Conservation (phyloP, 2,113 vertebrate species). For the Synchiropus splendidus region DNA sequence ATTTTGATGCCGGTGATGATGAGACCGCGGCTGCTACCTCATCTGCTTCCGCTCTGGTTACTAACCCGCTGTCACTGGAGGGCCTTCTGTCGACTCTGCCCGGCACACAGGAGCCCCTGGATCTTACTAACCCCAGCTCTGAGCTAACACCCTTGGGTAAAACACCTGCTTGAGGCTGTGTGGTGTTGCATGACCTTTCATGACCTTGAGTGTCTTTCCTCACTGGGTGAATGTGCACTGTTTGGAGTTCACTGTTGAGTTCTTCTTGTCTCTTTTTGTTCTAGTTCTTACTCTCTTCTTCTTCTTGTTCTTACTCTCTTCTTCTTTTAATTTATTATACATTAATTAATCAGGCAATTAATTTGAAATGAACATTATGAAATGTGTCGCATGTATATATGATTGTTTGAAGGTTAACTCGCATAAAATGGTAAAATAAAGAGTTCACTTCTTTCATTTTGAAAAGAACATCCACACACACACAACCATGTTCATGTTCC, state of each 20-base stretch:
- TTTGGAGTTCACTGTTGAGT: constrained; percentile 5
- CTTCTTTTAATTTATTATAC: constrained; percentile 6
- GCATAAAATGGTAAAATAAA: no score
- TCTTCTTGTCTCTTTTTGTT: neutral
- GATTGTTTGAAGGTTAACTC: no score
- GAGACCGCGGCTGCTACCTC: constrained; percentile 10
- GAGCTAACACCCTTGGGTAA: constrained; percentile 57
- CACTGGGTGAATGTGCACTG: neutral
- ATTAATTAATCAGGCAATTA: constrained; percentile 38
- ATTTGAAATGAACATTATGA: no score
- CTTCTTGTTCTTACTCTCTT: neutral
- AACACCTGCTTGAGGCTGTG: constrained; percentile 24
- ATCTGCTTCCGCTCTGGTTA: constrained; percentile 31
- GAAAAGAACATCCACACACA: no score
- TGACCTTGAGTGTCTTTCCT: no score
- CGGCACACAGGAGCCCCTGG: constrained; percentile 26
- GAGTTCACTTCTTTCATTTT: no score
- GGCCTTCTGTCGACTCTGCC: constrained; percentile 22
- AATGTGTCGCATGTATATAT: no score
- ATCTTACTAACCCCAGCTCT: constrained; percentile 55
- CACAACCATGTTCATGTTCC: no score
- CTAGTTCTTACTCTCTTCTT: neutral
- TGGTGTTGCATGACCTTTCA: constrained; percentile 24
- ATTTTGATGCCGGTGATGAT: constrained; percentile 5
- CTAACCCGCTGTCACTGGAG: constrained; percentile 41